A percentile compares a stretch with the other conserved stretches of the same genome.
These are phyloP conservation scores for Eupristina koningsbergeri DNA, from an alignment of 1,140 invertebrate genomes.

Conservation along the genomic window DNA sequence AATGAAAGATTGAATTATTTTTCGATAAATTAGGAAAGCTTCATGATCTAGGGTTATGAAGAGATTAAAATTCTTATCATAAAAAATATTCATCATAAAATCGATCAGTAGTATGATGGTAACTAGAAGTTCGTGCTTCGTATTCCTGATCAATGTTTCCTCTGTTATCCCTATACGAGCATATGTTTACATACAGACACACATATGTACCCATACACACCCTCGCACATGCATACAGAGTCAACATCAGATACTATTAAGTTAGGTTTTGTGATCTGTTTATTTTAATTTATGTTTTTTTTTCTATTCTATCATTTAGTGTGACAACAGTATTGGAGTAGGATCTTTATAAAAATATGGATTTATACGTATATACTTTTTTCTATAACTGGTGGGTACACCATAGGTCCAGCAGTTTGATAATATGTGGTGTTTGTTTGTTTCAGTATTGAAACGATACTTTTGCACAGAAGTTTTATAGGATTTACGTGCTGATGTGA, in stretches of 20 bases:
- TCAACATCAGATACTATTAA: not conserved
- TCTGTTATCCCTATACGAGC: too few relatives aligned
- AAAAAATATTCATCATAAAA: not conserved
- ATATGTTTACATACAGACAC: not conserved
- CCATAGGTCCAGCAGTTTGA: not conserved
- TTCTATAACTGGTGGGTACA: not conserved
- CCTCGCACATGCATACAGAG: not conserved
- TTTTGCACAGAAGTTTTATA: not conserved
- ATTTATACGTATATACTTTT: not conserved
- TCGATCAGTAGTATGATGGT: not conserved
- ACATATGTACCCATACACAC: not conserved
- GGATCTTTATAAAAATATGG: too few relatives aligned
- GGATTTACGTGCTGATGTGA: not conserved
- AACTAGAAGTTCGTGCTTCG: slow-evolving; percentile 14
- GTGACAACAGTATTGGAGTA: too few relatives aligned
- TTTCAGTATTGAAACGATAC: not conserved
- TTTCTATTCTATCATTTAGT: not conserved
- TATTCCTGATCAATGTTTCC: too few relatives aligned
- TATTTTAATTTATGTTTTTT: slow-evolving; percentile 33
- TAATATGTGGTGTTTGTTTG: not conserved
- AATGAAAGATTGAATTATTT: not conserved
- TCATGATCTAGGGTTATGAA: not conserved
- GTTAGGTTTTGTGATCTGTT: slow-evolving; percentile 3
- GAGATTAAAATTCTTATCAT: not conserved
- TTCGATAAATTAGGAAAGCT: not conserved